phyloP scores from a whole-genome alignment of 2,113 vertebrate genomes.

The Pollachius pollachius region DNA sequence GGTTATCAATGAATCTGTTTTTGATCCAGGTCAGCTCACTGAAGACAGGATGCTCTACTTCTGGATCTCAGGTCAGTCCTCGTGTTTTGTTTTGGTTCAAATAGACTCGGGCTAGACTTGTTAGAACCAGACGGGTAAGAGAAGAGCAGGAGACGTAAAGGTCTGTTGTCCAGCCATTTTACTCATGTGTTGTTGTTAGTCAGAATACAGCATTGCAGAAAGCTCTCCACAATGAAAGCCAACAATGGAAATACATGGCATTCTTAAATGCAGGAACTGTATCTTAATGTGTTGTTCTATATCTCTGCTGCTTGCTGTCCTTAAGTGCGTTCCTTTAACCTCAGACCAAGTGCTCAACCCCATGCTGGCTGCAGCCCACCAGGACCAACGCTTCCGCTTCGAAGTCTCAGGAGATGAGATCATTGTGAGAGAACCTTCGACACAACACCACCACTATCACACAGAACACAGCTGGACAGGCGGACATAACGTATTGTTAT shows the following conservation, averaged over 20 bases:
- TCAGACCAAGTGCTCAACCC: conserved; percentile 74
- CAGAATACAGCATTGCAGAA: no score
- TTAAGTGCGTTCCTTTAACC: neutral
- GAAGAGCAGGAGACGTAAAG: no score
- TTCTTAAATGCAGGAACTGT: neutral
- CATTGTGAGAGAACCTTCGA: conserved; percentile 59
- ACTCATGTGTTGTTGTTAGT: no score
- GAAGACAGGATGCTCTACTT: conserved; percentile 83
- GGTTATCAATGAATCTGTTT: conserved; percentile 64
- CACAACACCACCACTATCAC: neutral
- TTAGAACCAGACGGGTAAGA: neutral
- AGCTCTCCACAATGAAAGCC: no score
- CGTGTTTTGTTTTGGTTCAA: no score
- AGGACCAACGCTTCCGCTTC: conserved; percentile 70
- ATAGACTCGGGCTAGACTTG: no score
- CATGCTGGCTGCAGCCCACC: conserved; percentile 72
- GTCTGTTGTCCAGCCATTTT: no score
- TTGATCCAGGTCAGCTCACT: conserved; percentile 69
- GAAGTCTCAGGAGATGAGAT: conserved; percentile 72
- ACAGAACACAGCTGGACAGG: no score
- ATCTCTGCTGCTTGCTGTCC: neutral
- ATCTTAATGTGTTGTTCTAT: neutral
- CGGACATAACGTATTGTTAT: no score
- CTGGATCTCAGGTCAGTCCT: conserved; percentile 75
- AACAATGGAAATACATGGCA: neutral